These are phyloP conservation scores for Macropus fuliginosus DNA, from an alignment of 2,797 vertebrate genomes.

Conservation along the genomic window DNA sequence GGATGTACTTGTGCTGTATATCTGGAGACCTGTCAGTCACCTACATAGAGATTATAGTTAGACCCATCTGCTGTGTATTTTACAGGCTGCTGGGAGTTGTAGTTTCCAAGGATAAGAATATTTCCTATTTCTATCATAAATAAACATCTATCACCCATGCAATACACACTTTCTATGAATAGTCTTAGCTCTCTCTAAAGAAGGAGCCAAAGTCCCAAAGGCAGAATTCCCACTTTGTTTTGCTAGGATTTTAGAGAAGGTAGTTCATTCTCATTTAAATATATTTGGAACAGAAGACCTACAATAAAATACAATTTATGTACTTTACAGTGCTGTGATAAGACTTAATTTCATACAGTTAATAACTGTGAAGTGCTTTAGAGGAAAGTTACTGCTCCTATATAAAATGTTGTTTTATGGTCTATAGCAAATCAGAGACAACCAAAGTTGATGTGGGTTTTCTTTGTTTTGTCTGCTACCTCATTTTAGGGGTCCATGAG, in stretches of 20 bases:
- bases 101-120: not conserved
- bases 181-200: not conserved
- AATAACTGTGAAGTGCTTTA: not conserved
- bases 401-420: not conserved
- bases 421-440: not conserved
- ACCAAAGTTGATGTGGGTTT: not conserved
- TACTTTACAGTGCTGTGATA: not conserved
- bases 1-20: not conserved
- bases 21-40: not conserved
- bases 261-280: not conserved
- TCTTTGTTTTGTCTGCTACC: not conserved
- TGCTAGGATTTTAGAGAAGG: not conserved
- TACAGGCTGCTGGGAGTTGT: not conserved
- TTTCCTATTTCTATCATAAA: not conserved
- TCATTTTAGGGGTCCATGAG: not conserved
- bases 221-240: not conserved
- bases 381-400: not conserved
- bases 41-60: not conserved
- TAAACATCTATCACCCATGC: not conserved
- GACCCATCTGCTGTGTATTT: not conserved
- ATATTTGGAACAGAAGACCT: not conserved
- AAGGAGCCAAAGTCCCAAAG: not conserved
- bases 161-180: not conserved
- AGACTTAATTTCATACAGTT: not conserved
- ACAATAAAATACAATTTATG: not conserved